A percentile compares a stretch with the other conserved stretches of the same genome.
phyloP scores from a whole-genome alignment of 2,797 vertebrate genomes.

The Philypnodon macrostomus region DNA sequence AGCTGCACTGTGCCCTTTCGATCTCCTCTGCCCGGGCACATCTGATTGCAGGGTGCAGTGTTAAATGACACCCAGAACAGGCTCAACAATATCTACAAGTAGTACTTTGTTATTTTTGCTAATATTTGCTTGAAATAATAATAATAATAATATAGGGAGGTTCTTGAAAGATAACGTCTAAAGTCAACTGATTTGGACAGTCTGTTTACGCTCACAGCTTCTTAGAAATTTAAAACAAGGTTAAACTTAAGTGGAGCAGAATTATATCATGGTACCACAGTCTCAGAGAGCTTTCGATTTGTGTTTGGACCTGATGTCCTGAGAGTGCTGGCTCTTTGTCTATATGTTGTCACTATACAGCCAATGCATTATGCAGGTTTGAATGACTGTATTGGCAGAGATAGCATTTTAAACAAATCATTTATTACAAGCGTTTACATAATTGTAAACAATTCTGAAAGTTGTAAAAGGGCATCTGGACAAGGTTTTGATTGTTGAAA shows the following conservation, averaged over 20 bases:
- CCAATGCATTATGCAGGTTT: neutral
- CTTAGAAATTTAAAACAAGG: constrained; percentile 56
- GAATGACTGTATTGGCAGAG: no score
- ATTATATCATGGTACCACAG: constrained; percentile 52
- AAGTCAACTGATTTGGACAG: constrained; percentile 14
- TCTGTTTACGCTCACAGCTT: constrained; percentile 45
- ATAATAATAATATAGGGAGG: no score
- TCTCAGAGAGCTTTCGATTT: constrained; percentile 40
- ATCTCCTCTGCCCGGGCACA: constrained; percentile 40
- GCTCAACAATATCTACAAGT: neutral
- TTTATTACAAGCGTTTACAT: no score
- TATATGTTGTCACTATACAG: neutral
- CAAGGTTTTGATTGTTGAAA: no score
- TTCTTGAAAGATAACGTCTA: no score
- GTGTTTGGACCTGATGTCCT: constrained; percentile 36
- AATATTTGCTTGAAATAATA: no score
- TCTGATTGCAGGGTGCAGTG: constrained; percentile 33
- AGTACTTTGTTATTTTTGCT: no score
- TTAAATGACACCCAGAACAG: constrained; percentile 12
- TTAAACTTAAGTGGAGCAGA: constrained; percentile 51
- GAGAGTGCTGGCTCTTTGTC: constrained; percentile 22
- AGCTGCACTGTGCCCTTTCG: constrained; percentile 31
- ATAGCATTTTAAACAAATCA: no score
- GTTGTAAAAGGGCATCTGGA: no score
- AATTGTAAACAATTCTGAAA: no score